phyloP scores from a whole-genome alignment of 2,113 vertebrate genomes.

The Epinephelus fuscoguttatus region DNA sequence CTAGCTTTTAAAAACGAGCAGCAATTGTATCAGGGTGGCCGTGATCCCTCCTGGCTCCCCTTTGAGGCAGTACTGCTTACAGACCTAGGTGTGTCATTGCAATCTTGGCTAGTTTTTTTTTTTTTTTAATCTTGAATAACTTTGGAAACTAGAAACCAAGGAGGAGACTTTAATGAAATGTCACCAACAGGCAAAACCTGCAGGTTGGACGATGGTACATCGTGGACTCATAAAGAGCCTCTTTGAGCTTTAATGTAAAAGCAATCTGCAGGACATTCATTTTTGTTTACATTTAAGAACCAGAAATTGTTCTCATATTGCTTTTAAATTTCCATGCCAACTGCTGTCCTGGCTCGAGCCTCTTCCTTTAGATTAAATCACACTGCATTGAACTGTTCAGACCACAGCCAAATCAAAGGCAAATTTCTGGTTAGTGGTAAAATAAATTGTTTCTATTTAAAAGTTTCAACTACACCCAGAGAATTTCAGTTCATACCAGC shows the following conservation, averaged over 20 bases:
- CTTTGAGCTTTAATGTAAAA: slow-evolving; percentile 16
- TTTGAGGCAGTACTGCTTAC: no score
- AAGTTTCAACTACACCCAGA: not conserved
- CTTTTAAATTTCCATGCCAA: slow-evolving; percentile 15
- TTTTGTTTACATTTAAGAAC: slow-evolving; percentile 35
- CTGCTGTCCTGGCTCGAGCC: not conserved
- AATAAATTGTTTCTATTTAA: no score
- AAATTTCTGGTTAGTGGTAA: no score
- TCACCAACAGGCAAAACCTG: not conserved
- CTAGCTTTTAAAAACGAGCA: no score
- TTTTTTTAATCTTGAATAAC: no score
- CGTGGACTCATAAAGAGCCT: slow-evolving; percentile 3
- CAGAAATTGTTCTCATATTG: slow-evolving; percentile 6
- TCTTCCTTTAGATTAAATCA: not conserved
- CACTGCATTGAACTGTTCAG: not conserved
- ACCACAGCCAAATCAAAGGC: no score
- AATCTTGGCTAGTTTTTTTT: no score
- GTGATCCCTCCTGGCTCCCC: no score
- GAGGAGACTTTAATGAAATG: slow-evolving; percentile 29
- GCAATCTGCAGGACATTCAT: slow-evolving; percentile 22
- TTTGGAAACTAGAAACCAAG: slow-evolving; percentile 1
- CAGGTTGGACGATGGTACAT: not conserved
- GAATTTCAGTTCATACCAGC: not conserved
- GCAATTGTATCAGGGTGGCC: no score
- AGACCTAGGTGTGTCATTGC: no score